phyloP scores from a whole-genome alignment of 2,113 vertebrate species.

The Glareola pratincola region DNA sequence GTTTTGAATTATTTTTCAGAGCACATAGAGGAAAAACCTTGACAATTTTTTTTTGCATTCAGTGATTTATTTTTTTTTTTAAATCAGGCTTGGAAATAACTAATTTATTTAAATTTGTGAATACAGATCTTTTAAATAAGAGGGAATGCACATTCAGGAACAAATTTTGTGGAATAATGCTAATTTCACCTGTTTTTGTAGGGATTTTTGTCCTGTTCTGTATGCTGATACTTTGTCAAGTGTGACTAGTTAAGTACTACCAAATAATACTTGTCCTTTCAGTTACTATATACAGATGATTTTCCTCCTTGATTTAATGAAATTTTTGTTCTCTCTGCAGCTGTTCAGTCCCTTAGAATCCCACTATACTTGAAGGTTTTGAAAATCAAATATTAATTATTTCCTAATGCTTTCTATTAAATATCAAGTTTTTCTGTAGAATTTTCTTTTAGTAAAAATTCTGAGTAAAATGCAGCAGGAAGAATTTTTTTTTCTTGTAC shows the following conservation, averaged over 20 bases:
- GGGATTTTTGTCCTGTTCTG: background rate
- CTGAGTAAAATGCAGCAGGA: background rate
- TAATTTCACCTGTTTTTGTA: background rate
- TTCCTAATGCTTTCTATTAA: background rate
- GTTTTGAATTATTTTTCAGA: background rate
- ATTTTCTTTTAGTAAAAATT: background rate
- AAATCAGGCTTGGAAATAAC: background rate
- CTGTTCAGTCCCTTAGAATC: background rate
- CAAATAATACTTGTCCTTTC: background rate
- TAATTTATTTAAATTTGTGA: background rate
- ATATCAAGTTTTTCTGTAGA: background rate
- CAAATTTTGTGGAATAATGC: background rate
- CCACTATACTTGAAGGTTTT: background rate
- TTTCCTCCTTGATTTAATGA: background rate
- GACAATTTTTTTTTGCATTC: background rate
- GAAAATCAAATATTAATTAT: background rate
- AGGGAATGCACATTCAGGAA: background rate
- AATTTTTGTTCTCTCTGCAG: background rate
- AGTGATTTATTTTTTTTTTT: background rate
- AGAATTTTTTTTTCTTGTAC: background rate
- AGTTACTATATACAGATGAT: background rate
- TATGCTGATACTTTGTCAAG: background rate
- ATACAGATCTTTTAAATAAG: background rate
- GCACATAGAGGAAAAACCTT: background rate
- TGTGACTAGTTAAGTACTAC: background rate